Evolutionary conservation across 2,113 vertebrate genomes (phyloP), one percentile per base, ranked within the genome.

Genomic region (Cygnus buccinator): DNA sequence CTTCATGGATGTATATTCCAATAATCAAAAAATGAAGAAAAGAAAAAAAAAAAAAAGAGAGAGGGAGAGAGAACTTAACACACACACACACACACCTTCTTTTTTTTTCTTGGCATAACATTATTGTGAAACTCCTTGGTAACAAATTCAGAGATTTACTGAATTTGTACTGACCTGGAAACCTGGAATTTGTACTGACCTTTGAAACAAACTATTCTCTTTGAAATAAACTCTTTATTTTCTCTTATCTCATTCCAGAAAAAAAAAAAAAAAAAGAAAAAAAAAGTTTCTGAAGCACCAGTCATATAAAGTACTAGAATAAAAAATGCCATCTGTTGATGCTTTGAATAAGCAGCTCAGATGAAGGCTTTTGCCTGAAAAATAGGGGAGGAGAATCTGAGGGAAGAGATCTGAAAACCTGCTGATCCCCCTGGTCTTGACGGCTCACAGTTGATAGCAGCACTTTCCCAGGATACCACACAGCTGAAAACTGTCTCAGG

Each of bases 381-480:
- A 92, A 58, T 9, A 14, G 3, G 14, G 25, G 6, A 55, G 28
- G 7, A 63, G 33, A 57, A 16, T 44, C 41, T 82, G 37, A 18
- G 5, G 74, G 4, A 20, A 86, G 28, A 78, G 46, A 65, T 14
- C 25, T 46, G 48, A 72, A 31, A n/a, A 37, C 25, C 2, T 4
- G 22, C 71, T n/a, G 13, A 79, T 35, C 11, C 10, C 29, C 65
- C 29, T 1, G 1, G 7, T 39, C 63, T 61, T 1, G 1, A 5
- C 20, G 5, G 4, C n/a, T 43, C 2, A 1, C 33, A 73, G 12
- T 31, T 85, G 44, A 13, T 10, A 57, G 54, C 33, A 76, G 17
- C 17, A 15, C 20, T 17, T 13, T 63, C 66, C 52, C 46, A 13
- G 25, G 25, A 63, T 46, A 58, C 20, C n/a, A 33, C 65, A 55